These are phyloP conservation scores for Xestia c-nigrum DNA, from an alignment of 2,888 invertebrate species.

Conservation along the genomic window DNA sequence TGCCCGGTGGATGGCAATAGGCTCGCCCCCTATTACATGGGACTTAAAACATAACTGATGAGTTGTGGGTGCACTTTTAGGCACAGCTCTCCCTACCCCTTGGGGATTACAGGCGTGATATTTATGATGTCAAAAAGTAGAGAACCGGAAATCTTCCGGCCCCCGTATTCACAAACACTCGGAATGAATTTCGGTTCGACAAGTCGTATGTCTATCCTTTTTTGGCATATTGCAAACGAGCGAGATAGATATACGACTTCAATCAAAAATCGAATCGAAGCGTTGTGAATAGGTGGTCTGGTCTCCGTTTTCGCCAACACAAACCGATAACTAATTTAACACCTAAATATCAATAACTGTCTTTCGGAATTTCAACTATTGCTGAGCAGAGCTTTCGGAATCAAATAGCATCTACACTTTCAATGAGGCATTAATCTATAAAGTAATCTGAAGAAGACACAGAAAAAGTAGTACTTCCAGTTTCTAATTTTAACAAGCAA, in stretches of 20 bases:
- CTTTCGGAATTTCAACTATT: not conserved
- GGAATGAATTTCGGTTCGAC: too few relatives aligned
- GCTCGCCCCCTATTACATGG: not conserved
- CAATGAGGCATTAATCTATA: not conserved
- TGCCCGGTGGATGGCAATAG: not conserved
- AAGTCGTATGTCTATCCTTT: too few relatives aligned
- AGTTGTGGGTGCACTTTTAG: not conserved
- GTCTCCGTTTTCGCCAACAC: not conserved
- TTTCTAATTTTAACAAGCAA: conserved; percentile 2
- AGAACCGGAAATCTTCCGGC: not conserved
- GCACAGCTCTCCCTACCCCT: not conserved
- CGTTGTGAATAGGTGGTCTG: too few relatives aligned
- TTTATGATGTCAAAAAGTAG: not conserved
- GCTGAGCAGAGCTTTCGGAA: not conserved
- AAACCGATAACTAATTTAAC: not conserved
- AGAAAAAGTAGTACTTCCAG: not conserved
- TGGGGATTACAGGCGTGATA: not conserved
- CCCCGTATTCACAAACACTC: too few relatives aligned
- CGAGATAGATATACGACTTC: too few relatives aligned
- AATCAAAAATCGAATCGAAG: too few relatives aligned
- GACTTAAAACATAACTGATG: not conserved
- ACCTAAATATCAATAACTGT: not conserved
- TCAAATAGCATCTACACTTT: not conserved
- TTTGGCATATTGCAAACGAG: too few relatives aligned
- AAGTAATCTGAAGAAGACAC: not conserved